Evolutionary conservation across 2,888 invertebrate species (phyloP), one percentile per base, ranked within the genome.

Genomic region (Nasonia oneida): DNA sequence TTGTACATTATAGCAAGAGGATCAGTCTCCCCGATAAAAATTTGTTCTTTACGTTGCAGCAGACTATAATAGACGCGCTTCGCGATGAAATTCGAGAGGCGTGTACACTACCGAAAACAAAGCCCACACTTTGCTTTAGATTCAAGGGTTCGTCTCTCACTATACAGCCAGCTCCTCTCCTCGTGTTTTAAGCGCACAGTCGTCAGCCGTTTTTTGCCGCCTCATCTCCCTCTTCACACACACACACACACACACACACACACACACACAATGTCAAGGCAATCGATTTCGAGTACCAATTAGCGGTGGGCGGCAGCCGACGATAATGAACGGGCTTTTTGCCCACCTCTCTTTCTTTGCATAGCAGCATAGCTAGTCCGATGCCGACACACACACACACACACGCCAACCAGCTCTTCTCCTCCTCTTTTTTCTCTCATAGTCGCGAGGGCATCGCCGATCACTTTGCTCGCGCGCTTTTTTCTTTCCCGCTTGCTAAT

Each of bases 251-350:
- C n/a, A n/a, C 61, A 61, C 23, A 23, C 23, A 53, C 53, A 18
- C 53, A n/a, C 57, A 61, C 3, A 61, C 61, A 61, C 33, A 67
- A 67, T 67, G 67, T 67, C 67, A 67, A 67, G 67, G 67, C 29
- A 67, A 67, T 67, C 67, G 67, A 67, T 67, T 67, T 67, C 67
- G 33, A 67, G 67, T 67, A 33, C 67, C 67, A 67, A 67, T 67
- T 67, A 67, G 67, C 29, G 23, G 14, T 29, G 14, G 29, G 67
- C 29, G 33, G 67, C 67, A 67, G 61, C 23, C 10, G 23, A 29
- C 67, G 33, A 3, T 67, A 67, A 67, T 67, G 67, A 67, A 67
- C 67, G 33, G 10, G n/a, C 57, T 57, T 57, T 57, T 57, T 57
- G 57, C 23, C 57, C 57, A n/a, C 6, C 57, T 61, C 57, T 6